Conservation (phyloP, 1,140 invertebrate genomes). For the Zaprionus kolodkinae region DNA sequence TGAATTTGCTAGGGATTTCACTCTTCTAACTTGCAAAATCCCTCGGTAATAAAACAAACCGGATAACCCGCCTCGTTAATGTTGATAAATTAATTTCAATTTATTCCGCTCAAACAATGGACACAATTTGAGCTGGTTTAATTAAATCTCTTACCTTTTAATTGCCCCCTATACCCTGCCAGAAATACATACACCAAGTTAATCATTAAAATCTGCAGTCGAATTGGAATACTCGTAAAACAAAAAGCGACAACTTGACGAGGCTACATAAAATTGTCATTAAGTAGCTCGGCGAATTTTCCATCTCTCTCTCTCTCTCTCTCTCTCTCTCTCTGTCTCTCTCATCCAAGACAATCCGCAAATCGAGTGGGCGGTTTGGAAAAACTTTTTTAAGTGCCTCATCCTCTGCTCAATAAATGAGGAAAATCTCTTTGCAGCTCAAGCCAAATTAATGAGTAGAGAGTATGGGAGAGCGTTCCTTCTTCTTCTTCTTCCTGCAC, state of each 20-base stretch:
- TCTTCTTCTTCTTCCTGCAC: neutral
- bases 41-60: neutral
- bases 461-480: neutral
- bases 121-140: slow-evolving; percentile 19
- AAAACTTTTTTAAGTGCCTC: slow-evolving; percentile 57
- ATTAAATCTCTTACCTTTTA: slow-evolving; percentile 49
- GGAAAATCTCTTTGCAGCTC: slow-evolving; percentile 28
- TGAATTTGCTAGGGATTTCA: neutral
- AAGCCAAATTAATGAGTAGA: slow-evolving; percentile 42
- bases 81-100: slow-evolving; percentile 40
- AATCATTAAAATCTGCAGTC: slow-evolving; percentile 58
- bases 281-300: slow-evolving; percentile 47
- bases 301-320: slow-evolving; percentile 19
- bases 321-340: neutral
- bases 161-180: slow-evolving; percentile 18
- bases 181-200: neutral
- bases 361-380: slow-evolving; percentile 11
- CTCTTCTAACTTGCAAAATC: neutral
- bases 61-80: slow-evolving; percentile 10
- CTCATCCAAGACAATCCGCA: slow-evolving; percentile 21
- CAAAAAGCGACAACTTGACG: slow-evolving; percentile 54
- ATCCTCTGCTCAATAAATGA: slow-evolving; percentile 35
- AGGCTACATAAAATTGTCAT: slow-evolving; percentile 73
- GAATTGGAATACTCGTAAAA: slow-evolving; percentile 48
- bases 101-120: slow-evolving; percentile 25